These are phyloP conservation scores for Varanus komodoensis DNA, from an alignment of 2,113 vertebrate genomes.

Conservation along the genomic window DNA sequence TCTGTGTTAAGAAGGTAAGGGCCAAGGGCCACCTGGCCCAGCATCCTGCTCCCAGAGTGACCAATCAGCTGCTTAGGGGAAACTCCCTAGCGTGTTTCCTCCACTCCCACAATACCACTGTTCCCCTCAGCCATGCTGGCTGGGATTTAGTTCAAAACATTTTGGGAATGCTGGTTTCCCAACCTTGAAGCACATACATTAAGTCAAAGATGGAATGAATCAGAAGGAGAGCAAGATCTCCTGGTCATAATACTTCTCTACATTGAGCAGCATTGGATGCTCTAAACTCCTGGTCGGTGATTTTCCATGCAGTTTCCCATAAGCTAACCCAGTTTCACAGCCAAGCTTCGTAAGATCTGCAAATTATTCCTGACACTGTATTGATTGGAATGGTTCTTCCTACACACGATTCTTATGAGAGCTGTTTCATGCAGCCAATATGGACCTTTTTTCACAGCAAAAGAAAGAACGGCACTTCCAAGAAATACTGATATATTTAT, in stretches of 20 bases:
- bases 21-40: too few species aligned
- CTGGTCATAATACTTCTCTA: neutral
- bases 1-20: too few species aligned
- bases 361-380: neutral
- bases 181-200: too few species aligned
- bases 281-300: neutral
- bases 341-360: neutral
- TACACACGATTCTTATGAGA: neutral
- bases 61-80: too few species aligned
- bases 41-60: too few species aligned
- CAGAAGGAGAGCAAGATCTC: too few species aligned
- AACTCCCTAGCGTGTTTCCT: too few species aligned
- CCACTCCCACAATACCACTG: too few species aligned
- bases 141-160: too few species aligned
- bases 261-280: too few species aligned
- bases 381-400: neutral
- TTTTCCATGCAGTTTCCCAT: neutral
- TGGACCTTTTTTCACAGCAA: neutral
- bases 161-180: too few species aligned
- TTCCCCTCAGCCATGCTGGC: too few species aligned
- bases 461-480: neutral
- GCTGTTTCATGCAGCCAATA: neutral
- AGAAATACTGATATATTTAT: neutral
- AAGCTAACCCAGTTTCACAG: neutral
- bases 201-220: neutral